Evolutionary conservation across 2,797 vertebrate species (phyloP).

Genomic region (Acipenser transmontanus): DNA sequence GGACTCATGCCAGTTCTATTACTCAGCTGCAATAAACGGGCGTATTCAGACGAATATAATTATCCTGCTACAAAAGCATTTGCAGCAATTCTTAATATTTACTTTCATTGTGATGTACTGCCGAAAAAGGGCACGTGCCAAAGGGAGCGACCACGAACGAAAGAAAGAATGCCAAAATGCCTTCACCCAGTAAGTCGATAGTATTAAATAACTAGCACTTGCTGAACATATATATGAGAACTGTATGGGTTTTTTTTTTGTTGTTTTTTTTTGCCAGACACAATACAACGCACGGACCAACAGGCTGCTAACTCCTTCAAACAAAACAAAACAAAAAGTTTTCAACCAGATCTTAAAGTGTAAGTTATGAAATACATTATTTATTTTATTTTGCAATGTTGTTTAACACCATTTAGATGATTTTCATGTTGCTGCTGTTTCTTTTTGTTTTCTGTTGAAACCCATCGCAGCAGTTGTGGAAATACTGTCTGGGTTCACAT

Average conservation of each 20-base stretch:
- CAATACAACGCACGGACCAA: slow-evolving; percentile 42
- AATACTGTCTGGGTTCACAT: no score
- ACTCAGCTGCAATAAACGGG: no score
- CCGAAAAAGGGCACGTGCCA: slow-evolving; percentile 62
- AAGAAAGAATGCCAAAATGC: slow-evolving; percentile 69
- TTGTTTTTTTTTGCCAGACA: slow-evolving; percentile 47
- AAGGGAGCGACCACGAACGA: slow-evolving; percentile 59
- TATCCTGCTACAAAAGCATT: no score
- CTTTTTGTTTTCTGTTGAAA: no score
- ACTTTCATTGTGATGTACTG: slow-evolving; percentile 37
- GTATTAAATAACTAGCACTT: slow-evolving; percentile 67
- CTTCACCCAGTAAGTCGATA: slow-evolving; percentile 88
- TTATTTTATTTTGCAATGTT: no score
- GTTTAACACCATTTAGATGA: no score
- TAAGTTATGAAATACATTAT: slow-evolving; percentile 40
- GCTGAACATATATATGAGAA: slow-evolving; percentile 74
- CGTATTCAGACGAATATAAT: no score
- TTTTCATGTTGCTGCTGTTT: no score
- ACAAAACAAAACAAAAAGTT: slow-evolving; percentile 32
- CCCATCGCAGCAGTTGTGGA: no score
- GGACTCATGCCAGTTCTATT: no score
- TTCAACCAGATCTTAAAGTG: slow-evolving; percentile 39
- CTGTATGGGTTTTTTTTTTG: slow-evolving; percentile 35
- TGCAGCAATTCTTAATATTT: no score
- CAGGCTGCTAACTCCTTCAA: slow-evolving; percentile 39